phyloP scores from a whole-genome alignment of 2,888 invertebrate genomes.

The Cheilosia scutellata region DNA sequence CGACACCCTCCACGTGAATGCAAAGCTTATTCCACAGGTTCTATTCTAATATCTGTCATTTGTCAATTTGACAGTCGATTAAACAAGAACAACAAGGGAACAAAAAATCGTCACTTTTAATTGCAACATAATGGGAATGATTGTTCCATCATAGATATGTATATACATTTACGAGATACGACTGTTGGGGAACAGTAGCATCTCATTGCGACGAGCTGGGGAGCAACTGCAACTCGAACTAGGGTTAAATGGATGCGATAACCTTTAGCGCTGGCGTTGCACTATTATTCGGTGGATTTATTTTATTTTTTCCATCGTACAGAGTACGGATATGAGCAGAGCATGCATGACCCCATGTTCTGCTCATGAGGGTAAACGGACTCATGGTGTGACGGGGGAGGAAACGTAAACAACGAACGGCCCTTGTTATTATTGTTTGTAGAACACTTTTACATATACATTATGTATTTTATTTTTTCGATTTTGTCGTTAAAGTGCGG shows the following conservation, averaged over 20 bases:
- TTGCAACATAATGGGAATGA: constrained; percentile 62
- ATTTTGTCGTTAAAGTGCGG: constrained; percentile 21
- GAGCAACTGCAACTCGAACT: constrained; percentile 12
- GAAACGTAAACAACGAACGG: constrained; percentile 31
- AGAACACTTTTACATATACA: background rate
- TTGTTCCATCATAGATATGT: constrained; percentile 50
- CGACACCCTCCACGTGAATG: constrained; percentile 3
- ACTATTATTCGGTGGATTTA: constrained; percentile 54
- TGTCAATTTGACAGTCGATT: constrained; percentile 59
- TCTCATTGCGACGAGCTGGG: constrained; percentile 17
- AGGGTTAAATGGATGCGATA: constrained; percentile 58
- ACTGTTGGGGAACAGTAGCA: constrained; percentile 36
- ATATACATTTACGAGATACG: background rate
- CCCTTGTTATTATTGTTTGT: constrained; percentile 44
- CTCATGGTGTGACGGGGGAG: background rate
- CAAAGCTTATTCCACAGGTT: constrained; percentile 2
- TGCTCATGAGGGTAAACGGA: background rate
- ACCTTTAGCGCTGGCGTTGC: constrained; percentile 38
- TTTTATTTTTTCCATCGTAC: constrained; percentile 56
- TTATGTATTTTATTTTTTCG: constrained; percentile 13
- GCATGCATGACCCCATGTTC: constrained; percentile 41
- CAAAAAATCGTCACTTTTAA: constrained; percentile 51
- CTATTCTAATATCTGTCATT: constrained; percentile 33
- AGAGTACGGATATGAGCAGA: too few species aligned
- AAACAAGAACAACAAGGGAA: constrained; percentile 31